phyloP scores from a whole-genome alignment of 2,113 vertebrate genomes.

The Microtus ochrogaster region DNA sequence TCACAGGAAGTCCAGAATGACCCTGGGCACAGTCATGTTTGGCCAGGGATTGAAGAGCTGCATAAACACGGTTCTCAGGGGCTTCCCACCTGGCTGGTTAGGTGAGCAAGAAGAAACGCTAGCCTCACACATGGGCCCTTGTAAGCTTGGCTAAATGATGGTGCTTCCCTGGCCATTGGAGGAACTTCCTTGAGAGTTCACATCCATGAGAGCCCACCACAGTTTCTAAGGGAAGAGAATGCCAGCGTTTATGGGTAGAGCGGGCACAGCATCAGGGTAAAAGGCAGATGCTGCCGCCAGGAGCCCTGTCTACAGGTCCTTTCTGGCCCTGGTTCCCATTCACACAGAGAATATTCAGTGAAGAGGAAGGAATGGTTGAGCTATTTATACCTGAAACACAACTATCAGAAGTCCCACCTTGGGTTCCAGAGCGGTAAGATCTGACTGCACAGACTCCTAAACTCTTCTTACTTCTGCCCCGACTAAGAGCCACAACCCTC shows the following conservation, averaged over 20 bases:
- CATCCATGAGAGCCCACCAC: neutral
- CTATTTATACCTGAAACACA: neutral
- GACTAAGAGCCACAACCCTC: neutral
- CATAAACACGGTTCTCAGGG: neutral
- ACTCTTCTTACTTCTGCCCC: neutral
- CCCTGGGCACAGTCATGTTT: neutral
- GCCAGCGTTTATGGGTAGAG: neutral
- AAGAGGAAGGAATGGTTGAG: neutral
- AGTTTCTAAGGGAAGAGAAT: neutral
- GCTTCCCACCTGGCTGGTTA: neutral
- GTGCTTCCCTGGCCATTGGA: neutral
- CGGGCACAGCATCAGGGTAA: neutral
- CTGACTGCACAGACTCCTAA: neutral
- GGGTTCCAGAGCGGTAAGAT: neutral
- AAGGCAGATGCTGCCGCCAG: no score
- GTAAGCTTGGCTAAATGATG: neutral
- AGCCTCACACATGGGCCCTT: neutral
- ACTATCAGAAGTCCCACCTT: neutral
- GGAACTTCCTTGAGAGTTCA: neutral
- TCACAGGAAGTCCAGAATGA: neutral
- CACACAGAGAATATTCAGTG: no score
- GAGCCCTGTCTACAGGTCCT: neutral
- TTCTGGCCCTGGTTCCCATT: neutral
- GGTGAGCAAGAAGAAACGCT: neutral
- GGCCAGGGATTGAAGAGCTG: neutral